These are phyloP conservation scores for Pagrus major DNA, from an alignment of 2,113 vertebrate species.

Conservation along the genomic window DNA sequence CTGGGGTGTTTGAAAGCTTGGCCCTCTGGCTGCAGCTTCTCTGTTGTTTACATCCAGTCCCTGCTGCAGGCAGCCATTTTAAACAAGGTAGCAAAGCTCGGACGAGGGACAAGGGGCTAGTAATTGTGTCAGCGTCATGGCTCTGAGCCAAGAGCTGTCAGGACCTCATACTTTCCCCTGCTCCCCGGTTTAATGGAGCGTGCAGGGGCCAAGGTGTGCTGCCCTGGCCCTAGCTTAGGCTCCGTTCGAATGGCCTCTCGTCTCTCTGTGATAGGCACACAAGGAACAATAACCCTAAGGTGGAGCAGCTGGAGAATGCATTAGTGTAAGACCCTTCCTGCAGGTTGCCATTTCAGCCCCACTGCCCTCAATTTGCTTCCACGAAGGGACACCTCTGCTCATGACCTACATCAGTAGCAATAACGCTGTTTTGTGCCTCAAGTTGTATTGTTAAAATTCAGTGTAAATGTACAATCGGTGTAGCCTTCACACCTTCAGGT, in stretches of 20 bases:
- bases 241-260: conserved; percentile 52
- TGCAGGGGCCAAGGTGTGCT: conserved; percentile 70
- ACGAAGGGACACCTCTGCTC: conserved; percentile 37
- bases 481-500: conserved; percentile 34
- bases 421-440: neutral
- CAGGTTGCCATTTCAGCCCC: conserved; percentile 67
- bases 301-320: conserved; percentile 78
- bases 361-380: conserved; percentile 36
- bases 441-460: conserved; percentile 28
- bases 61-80: conserved; percentile 71
- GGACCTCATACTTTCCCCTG: conserved; percentile 60
- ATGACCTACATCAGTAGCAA: conserved; percentile 25
- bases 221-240: conserved; percentile 51
- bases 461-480: conserved; percentile 24
- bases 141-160: conserved; percentile 70
- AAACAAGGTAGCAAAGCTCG: conserved; percentile 56
- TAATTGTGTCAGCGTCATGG: conserved; percentile 69
- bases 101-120: conserved; percentile 59
- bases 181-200: conserved; percentile 77
- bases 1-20: neutral
- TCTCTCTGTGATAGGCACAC: conserved; percentile 50
- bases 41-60: conserved; percentile 53
- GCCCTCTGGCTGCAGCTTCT: conserved; percentile 29
- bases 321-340: conserved; percentile 69
- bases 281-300: conserved; percentile 69